Evolutionary conservation across 2,888 invertebrate genomes (phyloP), one percentile per base, ranked within the genome.

Genomic region (Mesoligia furuncula): DNA sequence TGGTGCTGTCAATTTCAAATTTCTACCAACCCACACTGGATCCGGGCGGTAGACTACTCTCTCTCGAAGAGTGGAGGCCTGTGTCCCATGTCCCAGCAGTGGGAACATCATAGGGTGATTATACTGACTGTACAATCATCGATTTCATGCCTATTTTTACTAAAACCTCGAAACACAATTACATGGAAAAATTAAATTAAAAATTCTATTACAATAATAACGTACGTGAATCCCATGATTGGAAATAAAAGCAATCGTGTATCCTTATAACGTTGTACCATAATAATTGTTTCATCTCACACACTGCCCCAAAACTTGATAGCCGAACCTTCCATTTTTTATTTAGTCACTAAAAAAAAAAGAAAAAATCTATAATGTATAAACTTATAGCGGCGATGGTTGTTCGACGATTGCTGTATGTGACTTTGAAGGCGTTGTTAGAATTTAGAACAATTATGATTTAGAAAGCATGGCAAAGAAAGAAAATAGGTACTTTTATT

Each of bases 321-420:
- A 90, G 89, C 89, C 90, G 85, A 89, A 86, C 88, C 84, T 89
- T 86, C 89, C 84, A 24, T 88, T 91, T 92, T 92, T 92, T 92
- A 93, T 92, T 92, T 90, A 86, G 84, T 89, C 89, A 90, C 87
- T 85, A 89, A 90, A 93, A 92, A 90, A 36, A 72, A 36, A 66
- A 61, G 11, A 5, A 7, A 7, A 11, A 17, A 5, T 59, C 0
- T 61, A 61, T 71, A 13, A 59, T 51, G 6, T 62, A 82, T 36
- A 36, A 36, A 69, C 20, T 36, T 20, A 39, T 0, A 61, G 6
- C 1, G 1, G 73, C n/a, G 45, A 69, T 51, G 51, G 54, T 84
- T 79, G 45, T 64, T 13, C 11, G 24, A 62, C 57, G 11, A 51
- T 82, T 78, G 85, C 39, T 65, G 31, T 62, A 3, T 36, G 5